Percentiles rank a stretch among this genome's conserved stretches.
phyloP scores from a whole-genome alignment of 1,140 invertebrate genomes.

The Trichomalopsis sarcophagae region DNA sequence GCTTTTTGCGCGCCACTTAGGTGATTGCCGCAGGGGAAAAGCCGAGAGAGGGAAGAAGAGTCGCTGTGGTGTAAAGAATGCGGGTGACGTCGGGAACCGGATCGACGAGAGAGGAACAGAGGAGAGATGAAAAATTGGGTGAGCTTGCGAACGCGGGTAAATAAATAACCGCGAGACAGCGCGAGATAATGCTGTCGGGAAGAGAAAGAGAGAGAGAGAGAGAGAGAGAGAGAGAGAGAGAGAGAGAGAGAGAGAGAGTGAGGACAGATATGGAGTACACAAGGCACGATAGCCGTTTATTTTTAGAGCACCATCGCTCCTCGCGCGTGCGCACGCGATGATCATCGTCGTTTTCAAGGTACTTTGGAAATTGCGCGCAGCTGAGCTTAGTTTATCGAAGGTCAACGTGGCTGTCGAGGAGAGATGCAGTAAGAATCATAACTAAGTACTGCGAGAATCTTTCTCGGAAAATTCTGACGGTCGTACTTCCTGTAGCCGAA shows the following conservation, averaged over 20 bases:
- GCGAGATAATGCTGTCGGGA: neutral
- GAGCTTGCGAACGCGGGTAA: neutral
- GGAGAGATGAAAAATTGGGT: conserved; percentile 15
- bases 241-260: no score
- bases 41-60: neutral
- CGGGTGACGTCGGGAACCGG: neutral
- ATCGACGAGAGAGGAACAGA: neutral
- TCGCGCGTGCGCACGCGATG: no score
- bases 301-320: neutral
- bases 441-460: no score
- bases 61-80: neutral
- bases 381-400: neutral
- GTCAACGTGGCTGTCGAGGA: neutral
- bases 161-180: neutral
- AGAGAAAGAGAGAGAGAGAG: neutral
- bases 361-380: neutral
- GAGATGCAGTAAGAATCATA: no score
- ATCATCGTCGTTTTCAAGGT: neutral
- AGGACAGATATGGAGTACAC: neutral
- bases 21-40: conserved; percentile 50
- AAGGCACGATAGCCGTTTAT: neutral
- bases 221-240: no score
- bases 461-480: neutral
- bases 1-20: conserved; percentile 49
- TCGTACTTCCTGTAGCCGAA: conserved; percentile 47